Conservation (phyloP, 2,113 vertebrate species). For the Pomatorhinus ruficollis region DNA sequence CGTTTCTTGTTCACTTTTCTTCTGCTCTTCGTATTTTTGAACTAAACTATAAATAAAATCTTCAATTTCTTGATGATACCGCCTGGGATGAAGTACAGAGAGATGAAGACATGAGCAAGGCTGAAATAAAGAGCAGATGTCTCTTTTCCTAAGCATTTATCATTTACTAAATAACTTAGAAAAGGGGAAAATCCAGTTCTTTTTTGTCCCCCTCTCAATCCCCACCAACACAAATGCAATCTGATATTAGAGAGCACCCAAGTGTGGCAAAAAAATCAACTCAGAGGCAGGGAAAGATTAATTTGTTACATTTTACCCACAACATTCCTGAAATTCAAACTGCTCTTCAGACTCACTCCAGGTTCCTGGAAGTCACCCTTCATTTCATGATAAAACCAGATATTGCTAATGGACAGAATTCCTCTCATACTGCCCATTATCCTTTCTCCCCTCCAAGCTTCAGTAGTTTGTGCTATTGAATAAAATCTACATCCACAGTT, state of each 20-base stretch:
- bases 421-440: not conserved
- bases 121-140: not conserved
- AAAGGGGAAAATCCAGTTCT: not conserved
- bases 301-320: not conserved
- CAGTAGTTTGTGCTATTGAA: not conserved
- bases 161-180: not conserved
- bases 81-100: constrained; percentile 68
- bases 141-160: not conserved
- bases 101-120: not conserved
- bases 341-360: not conserved
- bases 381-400: not conserved
- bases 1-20: constrained; percentile 75
- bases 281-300: not conserved
- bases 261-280: not conserved
- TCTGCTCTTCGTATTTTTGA: constrained; percentile 83
- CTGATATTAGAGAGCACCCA: not conserved
- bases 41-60: constrained; percentile 87
- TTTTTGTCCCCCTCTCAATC: not conserved
- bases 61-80: constrained; percentile 94
- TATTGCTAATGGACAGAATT: not conserved
- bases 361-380: not conserved
- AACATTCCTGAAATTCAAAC: not conserved
- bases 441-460: not conserved
- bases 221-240: not conserved
- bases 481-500: not conserved